Base-by-base conservation (phyloP, 2,888 invertebrate species). In the Zele albiditarsus region DNA sequence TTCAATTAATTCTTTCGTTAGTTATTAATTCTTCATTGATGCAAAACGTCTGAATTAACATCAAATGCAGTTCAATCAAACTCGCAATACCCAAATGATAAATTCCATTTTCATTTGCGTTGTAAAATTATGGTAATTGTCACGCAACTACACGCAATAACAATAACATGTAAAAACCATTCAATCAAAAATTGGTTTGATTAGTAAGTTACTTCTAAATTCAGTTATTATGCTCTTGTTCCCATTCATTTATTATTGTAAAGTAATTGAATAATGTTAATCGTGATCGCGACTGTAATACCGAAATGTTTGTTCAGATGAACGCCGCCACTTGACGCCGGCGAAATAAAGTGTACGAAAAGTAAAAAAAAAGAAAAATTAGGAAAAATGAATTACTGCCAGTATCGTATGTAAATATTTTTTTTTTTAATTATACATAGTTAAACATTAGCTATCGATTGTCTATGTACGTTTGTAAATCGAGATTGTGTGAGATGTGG, bases 371-470 rank as follows among this genome's bases (percentile, higher is more conserved):
- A 38, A 38, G 38, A 38, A 12, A 67, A 70, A 77, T 72, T 78
- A 79, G 73, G 75, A 78, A 57, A 63, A 73, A 79, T 70, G 73
- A 77, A 78, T 80, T 84, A 87, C 85, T 86, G 87, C 87, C 87
- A 87, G 85, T 87, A 86, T 85, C 84, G 80, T 83, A 79, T 86
- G 85, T 86, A 86, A 81, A 85, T 86, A 86, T 83, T 77, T 60
- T 71, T 53, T 74, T 75, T 74, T 76, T 73, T 76, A 77, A 81
- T 78, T 78, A 79, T 78, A 79, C 72, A 72, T 77, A 79, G 74
- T 78, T 78, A 77, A 76, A 72, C 78, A 80, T 80, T 81, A 75
- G 73, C 80, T 81, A 81, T 77, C 77, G 76, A 77, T 81, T 79
- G 76, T 77, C 80, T 46, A 74, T 76, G 72, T 73, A 74, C 75